phyloP scores from a whole-genome alignment of 1,140 invertebrate genomes.

The Scaptomyza montana region DNA sequence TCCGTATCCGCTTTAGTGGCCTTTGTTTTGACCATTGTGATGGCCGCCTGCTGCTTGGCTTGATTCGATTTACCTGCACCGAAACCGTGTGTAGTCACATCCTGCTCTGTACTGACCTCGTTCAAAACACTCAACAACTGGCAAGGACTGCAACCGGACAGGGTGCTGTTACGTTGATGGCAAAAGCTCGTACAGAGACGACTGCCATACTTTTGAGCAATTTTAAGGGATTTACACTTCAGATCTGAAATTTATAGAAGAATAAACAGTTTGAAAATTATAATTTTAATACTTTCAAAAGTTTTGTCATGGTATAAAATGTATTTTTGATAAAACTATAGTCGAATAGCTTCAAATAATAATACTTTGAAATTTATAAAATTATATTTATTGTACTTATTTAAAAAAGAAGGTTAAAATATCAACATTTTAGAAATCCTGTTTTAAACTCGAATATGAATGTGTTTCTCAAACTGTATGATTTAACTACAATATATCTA shows the following conservation, averaged over 20 bases:
- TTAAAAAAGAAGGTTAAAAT: too few relatives aligned
- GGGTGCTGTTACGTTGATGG: constrained; percentile 45
- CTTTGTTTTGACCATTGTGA: neutral
- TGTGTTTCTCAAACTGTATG: too few relatives aligned
- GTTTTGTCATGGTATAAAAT: neutral
- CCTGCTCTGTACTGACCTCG: constrained; percentile 53
- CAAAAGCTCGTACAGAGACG: constrained; percentile 68
- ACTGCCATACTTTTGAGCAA: constrained; percentile 27
- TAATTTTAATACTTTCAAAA: too few relatives aligned
- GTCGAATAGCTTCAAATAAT: too few relatives aligned
- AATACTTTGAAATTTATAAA: too few relatives aligned
- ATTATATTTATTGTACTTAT: too few relatives aligned
- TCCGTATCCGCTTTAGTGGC: neutral
- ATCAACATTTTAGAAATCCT: too few relatives aligned
- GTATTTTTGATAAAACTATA: too few relatives aligned
- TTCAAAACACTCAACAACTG: constrained; percentile 47
- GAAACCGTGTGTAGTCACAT: constrained; percentile 60
- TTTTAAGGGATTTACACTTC: constrained; percentile 21
- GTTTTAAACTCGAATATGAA: too few relatives aligned
- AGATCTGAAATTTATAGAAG: neutral
- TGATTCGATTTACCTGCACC: neutral
- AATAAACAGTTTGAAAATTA: neutral
- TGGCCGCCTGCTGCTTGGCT: neutral
- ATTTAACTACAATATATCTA: too few relatives aligned
- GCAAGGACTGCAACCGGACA: constrained; percentile 73